Evolutionary conservation across 1,140 invertebrate species (phyloP), one percentile per base, ranked within the genome.

Genomic region (Pinna nobilis): DNA sequence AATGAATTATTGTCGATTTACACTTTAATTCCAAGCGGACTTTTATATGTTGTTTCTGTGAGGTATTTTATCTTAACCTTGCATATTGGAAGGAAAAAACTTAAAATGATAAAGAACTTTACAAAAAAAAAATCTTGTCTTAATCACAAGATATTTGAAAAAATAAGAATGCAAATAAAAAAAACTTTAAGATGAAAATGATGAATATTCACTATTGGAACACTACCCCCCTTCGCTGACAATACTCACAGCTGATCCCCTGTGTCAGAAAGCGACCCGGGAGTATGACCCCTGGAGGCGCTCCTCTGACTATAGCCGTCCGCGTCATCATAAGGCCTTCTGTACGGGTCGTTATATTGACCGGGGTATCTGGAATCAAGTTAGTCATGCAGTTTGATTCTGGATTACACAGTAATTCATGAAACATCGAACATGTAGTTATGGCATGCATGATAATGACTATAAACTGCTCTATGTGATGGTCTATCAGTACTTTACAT

Each of bases 221-320:
- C 20, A 47, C 20, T 47, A 18, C 44, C 44, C 44, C 44, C 44
- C 37, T 33, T 1, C 30, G 15, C 55, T 7, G 33, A 59, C 33
- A 28, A 53, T 41, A 67, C 70, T 75, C 67, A 70, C 73, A 25
- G 57, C n/a, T 75, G 73, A 23, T 75, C 73, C 20, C 51, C 70
- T 18, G 70, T 57, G 60, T 75, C 73, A 35, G 67, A 70, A 41
- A 70, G 25, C 23, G 72, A 74, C 28, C 67, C 78, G 41, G 80
- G 82, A 39, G 79, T 83, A 50, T 76, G 70, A 28, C 70, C 78
- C 30, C 82, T 73, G 18, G 76, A 78, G 39, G 73, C 70, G 63
- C 72, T 75, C 33, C 60, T 66, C 15, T 63, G 68, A 57, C 70
- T 74, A n/a, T 73, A 49, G 9, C 66, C 47, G 9, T 79, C 67